Conservation (phyloP, 30 jellyfish, hydroid and myxozoan species). For the Pelagia noctiluca region DNA sequence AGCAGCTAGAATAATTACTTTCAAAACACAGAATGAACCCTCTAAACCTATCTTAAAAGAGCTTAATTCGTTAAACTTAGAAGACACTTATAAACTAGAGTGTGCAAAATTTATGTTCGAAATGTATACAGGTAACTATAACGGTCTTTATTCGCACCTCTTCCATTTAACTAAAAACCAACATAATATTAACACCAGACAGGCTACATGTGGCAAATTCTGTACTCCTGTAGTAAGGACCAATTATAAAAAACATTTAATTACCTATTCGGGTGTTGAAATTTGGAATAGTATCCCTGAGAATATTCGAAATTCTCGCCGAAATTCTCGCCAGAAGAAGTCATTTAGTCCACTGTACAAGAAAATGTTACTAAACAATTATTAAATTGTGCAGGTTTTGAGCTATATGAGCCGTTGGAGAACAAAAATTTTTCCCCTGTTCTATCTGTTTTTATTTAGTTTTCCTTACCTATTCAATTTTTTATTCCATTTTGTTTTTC, state of each 20-base stretch:
- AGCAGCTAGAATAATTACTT: too few species aligned
- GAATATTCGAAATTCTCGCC: conserved; percentile 3
- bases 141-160: conserved; percentile 14
- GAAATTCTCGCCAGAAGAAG: conserved; percentile 7
- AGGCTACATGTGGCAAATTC: conserved; percentile 45
- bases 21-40: too few species aligned
- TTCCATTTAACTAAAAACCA: conserved; percentile 15
- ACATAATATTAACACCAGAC: conserved; percentile 35
- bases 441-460: conserved; percentile 3
- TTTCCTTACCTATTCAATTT: too few species aligned
- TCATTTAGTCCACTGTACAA: not conserved
- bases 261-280: not conserved
- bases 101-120: conserved; percentile 36
- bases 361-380: conserved; percentile 14
- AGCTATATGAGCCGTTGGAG: conserved; percentile 8
- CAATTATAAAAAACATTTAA: not conserved
- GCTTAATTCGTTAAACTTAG: conserved; percentile 34
- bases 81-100: conserved; percentile 47
- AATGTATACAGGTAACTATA: conserved; percentile 28
- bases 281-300: conserved; percentile 13
- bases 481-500: too few species aligned
- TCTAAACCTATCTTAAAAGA: conserved; percentile 38
- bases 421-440: conserved; percentile 11
- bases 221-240: conserved; percentile 22
- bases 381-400: not conserved